phyloP scores from a whole-genome alignment of 2,888 invertebrate species.

The Taenaris catops region DNA sequence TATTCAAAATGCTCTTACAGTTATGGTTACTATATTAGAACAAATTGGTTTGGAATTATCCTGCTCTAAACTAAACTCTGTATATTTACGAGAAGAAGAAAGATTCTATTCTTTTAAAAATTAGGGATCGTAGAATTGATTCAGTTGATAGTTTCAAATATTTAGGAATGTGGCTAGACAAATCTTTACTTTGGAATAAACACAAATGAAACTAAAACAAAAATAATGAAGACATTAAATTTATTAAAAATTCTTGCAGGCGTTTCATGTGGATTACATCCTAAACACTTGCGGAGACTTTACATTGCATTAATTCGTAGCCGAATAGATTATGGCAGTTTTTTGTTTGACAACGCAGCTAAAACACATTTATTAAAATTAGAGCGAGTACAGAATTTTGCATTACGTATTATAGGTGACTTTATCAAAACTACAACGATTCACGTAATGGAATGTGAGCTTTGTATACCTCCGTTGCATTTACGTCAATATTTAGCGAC shows the following conservation, averaged over 20 bases:
- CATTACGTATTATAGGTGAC: neutral
- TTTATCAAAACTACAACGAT: too few species aligned
- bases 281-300: slow-evolving; percentile 11
- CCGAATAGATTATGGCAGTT: slow-evolving; percentile 13
- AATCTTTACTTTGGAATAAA: slow-evolving; percentile 24
- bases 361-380: neutral
- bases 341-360: slow-evolving; percentile 2
- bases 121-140: slow-evolving; percentile 11
- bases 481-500: neutral
- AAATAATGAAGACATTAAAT: slow-evolving; percentile 25
- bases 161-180: slow-evolving; percentile 30
- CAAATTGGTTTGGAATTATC: slow-evolving; percentile 23
- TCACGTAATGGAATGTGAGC: too few species aligned
- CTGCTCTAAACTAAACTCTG: slow-evolving; percentile 24
- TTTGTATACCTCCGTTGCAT: too few species aligned
- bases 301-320: slow-evolving; percentile 13
- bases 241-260: slow-evolving; percentile 27
- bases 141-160: slow-evolving; percentile 24
- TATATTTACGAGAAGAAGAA: slow-evolving; percentile 24
- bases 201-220: slow-evolving; percentile 25
- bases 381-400: neutral
- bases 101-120: slow-evolving; percentile 7
- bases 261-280: slow-evolving; percentile 7
- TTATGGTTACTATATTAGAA: neutral
- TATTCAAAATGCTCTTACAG: slow-evolving; percentile 11